A percentile compares a stretch with the other conserved stretches of the same genome.
These are phyloP conservation scores for Montifringilla adamsi DNA, from an alignment of 2,113 vertebrate species.

Conservation along the genomic window DNA sequence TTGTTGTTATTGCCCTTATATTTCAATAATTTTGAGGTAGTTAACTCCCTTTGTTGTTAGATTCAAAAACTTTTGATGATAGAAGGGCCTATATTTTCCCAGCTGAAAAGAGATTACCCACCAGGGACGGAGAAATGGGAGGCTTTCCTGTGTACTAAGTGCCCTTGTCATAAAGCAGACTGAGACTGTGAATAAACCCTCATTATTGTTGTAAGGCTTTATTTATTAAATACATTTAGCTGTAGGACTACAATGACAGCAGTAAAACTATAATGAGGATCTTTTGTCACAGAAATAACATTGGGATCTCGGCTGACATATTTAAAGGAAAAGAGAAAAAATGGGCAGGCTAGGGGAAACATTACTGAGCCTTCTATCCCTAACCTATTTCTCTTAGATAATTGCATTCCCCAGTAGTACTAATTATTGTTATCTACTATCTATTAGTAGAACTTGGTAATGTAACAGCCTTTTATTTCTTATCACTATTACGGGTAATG, in stretches of 20 bases:
- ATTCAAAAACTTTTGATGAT: background rate
- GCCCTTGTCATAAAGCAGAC: background rate
- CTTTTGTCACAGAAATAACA: background rate
- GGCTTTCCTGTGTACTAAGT: background rate
- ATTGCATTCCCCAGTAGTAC: background rate
- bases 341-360: background rate
- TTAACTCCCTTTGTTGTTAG: background rate
- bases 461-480: background rate
- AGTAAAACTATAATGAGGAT: background rate
- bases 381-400: background rate
- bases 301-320: background rate
- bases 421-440: background rate
- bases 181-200: background rate
- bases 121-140: background rate
- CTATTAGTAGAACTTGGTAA: background rate
- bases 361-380: background rate
- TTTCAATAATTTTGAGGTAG: background rate
- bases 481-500: background rate
- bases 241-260: background rate
- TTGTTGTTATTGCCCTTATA: background rate
- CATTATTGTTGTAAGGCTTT: background rate
- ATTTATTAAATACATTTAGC: background rate
- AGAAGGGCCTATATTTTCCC: background rate
- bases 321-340: background rate
- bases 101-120: background rate